A percentile compares a stretch with the other conserved stretches of the same genome.
phyloP scores from a whole-genome alignment of 2,888 invertebrate species.

The Leptopilina myrica region DNA sequence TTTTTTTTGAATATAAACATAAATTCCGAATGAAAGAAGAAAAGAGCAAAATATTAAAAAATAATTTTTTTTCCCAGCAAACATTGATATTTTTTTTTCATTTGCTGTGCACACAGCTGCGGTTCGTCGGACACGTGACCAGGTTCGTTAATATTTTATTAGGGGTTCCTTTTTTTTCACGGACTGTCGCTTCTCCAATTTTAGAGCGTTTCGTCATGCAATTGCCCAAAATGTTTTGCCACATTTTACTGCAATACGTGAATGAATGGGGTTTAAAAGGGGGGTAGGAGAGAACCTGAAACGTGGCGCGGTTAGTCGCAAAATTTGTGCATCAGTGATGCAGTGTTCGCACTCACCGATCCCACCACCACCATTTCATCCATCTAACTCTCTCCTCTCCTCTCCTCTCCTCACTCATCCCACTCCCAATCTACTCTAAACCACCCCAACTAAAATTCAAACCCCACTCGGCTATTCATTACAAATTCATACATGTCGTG shows the following conservation, averaged over 20 bases:
- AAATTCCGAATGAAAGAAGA: too few species aligned
- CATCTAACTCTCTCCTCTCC: neutral
- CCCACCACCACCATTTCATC: neutral
- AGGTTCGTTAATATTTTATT: constrained; percentile 72
- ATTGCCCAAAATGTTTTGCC: constrained; percentile 56
- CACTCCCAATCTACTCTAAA: too few species aligned
- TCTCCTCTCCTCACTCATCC: neutral
- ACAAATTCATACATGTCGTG: neutral
- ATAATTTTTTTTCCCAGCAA: neutral
- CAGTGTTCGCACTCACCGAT: constrained; percentile 49
- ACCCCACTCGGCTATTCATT: constrained; percentile 4
- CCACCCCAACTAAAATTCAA: too few species aligned
- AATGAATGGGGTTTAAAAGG: constrained; percentile 53
- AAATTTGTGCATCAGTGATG: constrained; percentile 55
- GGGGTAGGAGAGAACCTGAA: constrained; percentile 41
- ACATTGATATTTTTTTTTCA: neutral
- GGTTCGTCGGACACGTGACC: constrained; percentile 62
- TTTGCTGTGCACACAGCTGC: constrained; percentile 45
- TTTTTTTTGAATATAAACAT: too few species aligned
- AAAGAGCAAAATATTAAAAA: neutral
- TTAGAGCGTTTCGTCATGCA: constrained; percentile 44
- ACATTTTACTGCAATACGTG: constrained; percentile 60
- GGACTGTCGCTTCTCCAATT: constrained; percentile 42
- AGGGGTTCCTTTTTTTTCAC: constrained; percentile 65
- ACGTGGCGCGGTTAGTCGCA: constrained; percentile 55